These are phyloP conservation scores for Hemiscyllium ocellatum DNA, from an alignment of 2,113 vertebrate genomes.

Conservation along the genomic window DNA sequence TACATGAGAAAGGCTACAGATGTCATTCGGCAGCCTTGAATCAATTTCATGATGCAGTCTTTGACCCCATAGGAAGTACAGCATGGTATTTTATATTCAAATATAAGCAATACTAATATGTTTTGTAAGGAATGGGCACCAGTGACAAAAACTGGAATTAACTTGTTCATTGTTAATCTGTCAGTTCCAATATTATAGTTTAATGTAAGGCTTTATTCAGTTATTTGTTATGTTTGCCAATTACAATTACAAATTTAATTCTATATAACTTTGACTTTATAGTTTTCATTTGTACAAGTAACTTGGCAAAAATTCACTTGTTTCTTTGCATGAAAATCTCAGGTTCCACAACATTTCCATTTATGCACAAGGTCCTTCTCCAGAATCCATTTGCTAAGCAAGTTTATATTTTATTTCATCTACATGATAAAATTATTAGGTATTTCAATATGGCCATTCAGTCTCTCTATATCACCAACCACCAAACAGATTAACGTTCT, in stretches of 20 bases:
- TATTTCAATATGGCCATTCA: background rate
- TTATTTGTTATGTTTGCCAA: background rate
- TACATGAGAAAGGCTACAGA: background rate
- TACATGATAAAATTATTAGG: background rate
- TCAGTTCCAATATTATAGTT: background rate
- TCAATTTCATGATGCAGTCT: background rate
- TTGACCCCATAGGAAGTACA: background rate
- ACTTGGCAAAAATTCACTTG: background rate
- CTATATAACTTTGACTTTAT: background rate
- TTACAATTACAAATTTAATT: background rate
- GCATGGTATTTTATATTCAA: background rate
- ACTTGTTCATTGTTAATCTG: background rate
- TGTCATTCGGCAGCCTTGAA: background rate
- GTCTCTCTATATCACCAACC: background rate
- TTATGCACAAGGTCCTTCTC: background rate
- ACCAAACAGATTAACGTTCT: background rate
- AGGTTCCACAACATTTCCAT: background rate
- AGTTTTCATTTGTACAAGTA: no score
- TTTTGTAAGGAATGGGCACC: background rate
- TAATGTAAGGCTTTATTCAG: background rate
- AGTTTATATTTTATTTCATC: background rate
- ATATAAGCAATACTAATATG: background rate
- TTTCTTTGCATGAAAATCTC: background rate
- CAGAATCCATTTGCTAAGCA: background rate
- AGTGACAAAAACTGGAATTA: background rate